Base-by-base conservation (phyloP, 1,140 invertebrate genomes). In the Macrostomum lignano region DNA sequence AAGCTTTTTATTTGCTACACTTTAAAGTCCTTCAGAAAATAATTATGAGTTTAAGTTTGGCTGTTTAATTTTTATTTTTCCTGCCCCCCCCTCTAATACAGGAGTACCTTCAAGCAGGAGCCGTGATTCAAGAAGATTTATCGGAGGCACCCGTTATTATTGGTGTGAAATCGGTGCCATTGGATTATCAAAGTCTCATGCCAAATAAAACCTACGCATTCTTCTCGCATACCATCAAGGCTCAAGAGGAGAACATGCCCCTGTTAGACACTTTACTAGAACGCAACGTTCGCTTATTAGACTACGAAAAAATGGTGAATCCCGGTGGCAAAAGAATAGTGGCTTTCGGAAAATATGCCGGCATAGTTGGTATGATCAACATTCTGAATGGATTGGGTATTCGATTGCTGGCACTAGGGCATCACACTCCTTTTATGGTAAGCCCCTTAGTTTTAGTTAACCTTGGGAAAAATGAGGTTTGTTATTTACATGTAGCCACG, bases 221-320 rank as follows among this genome's bases (percentile, higher is more conserved):
- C 51, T 98, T 96, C 52, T 96, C 86, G 1, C 91, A 98, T 49
- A 96, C 86, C 0, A 96, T 96, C 40, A 98, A 98, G 57, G 91
- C 84, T 0, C 88, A 98, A 53, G 78, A 91, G 48, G 73, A 71
- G 9, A 98, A 98, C 49, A 96, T 98, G 88, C 69, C 78, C 0
- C 64, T 98, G 25, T 55, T 98, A 32, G 91, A 98, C 61, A 78
- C 82, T 3, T 73, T 93, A 42, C 51, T 96, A 14, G 79, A 86
- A 45, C 81, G 75, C 67, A 88, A 88, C 48, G 93, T 94, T 42
- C 68, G 86, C 11, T 56, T 96, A 10, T 69, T 98, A 38, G 91
- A 98, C 60, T 98, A 94, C 50, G 91, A 98, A 49, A 82, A 82
- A 48, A 66, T 98, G 46, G 72, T 78, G 40, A 79, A 94, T 46